These are phyloP conservation scores for Plumapathes pennacea DNA, from an alignment of 92 coral and sea anemone genomes.

Conservation along the genomic window DNA sequence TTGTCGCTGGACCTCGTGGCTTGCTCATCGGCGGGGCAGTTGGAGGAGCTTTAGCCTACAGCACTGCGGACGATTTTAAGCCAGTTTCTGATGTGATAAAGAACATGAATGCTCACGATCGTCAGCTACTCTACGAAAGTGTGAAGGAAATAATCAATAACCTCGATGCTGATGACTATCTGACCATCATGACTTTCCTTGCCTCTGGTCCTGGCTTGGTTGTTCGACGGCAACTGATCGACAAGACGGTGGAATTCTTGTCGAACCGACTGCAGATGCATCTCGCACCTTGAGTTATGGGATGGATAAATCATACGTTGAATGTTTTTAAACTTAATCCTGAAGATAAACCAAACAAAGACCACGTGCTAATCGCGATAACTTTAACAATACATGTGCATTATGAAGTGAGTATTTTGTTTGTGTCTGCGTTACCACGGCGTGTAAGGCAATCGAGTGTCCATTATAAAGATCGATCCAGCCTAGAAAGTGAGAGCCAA, in stretches of 20 bases:
- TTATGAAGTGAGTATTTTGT: too few relatives aligned
- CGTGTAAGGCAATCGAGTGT: too few relatives aligned
- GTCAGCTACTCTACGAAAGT: conserved; percentile 68
- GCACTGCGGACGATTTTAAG: conserved; percentile 55
- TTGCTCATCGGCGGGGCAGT: conserved; percentile 77
- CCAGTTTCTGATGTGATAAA: conserved; percentile 77
- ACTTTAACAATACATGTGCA: too few relatives aligned
- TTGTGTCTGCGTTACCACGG: too few relatives aligned
- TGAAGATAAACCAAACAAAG: too few relatives aligned
- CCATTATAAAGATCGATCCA: too few relatives aligned
- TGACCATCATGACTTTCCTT: conserved; percentile 63
- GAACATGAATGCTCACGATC: conserved; percentile 66
- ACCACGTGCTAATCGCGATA: too few relatives aligned
- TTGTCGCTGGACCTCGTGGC: conserved; percentile 83
- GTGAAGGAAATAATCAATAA: conserved; percentile 71
- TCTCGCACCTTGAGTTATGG: too few relatives aligned
- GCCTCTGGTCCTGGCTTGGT: conserved; percentile 70
- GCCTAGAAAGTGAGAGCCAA: too few relatives aligned
- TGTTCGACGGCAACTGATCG: conserved; percentile 69
- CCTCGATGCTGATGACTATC: conserved; percentile 57
- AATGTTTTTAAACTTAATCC: too few relatives aligned
- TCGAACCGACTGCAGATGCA: conserved; percentile 53
- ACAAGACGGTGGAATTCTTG: conserved; percentile 55
- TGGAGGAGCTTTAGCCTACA: conserved; percentile 79
- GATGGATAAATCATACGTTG: too few relatives aligned